Evolutionary conservation across 2,888 invertebrate species (phyloP), one percentile per base, ranked within the genome.

Genomic region (Cataglyphis rosenhaueri): DNA sequence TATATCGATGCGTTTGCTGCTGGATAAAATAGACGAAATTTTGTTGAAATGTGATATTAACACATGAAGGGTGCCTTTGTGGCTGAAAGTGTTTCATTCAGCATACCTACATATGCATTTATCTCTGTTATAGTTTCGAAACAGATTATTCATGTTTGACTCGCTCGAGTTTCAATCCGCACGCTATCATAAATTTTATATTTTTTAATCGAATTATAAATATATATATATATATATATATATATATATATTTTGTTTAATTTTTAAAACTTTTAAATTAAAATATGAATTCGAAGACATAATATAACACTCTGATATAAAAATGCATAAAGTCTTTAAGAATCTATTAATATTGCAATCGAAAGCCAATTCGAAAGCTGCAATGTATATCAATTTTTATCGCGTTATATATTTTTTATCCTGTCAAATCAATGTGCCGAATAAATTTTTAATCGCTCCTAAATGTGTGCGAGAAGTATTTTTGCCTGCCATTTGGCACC

Each of bases 11-110:
- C 78, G 32, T 8, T 32, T 70, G 32, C 70, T 18, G 65, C 4
- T n/a, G 6, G 55, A 81, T 81, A 76, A 76, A 73, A 32, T 78
- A 71, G 74, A 41, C 32, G 78, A 78, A 41, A 78, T 78, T 78
- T 78, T 68, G 76, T 78, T 78, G 21, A 78, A 78, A 78, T 78
- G 57, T 55, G 76, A 70, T 78, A 70, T 76, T 68, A 52, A 52
- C 25, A 41, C 68, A 29, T 41, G 71, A 21, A 59, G 15, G 25
- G 10, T 29, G 32, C 41, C 57, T 78, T 78, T 78, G 55, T 76
- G 70, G 44, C 57, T 44, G 18, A 78, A 78, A 44, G 41, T 78
- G 73, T 78, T 59, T 73, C 32, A 59, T 78, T 71, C 41, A 59
- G 44, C 4, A 25, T 78, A 76, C 29, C 71, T 76, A 68, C 71